Conservation (phyloP, 2,113 vertebrate species). For the Nematolebias whitei region DNA sequence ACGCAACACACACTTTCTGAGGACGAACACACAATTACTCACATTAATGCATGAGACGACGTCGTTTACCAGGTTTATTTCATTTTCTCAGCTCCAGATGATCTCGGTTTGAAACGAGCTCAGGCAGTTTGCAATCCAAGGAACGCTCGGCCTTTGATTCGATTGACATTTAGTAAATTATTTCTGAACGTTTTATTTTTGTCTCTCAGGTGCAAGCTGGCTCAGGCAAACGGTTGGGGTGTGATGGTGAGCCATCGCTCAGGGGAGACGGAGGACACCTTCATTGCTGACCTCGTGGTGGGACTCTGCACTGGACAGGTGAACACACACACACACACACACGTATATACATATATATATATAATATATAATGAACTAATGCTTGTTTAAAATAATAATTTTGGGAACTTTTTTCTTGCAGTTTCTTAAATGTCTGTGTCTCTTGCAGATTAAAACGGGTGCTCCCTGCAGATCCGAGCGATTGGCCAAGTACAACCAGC, state of each 20-base stretch:
- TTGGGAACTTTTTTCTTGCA: no score
- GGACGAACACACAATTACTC: no score
- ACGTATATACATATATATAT: not conserved
- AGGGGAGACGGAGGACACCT: conserved; percentile 83
- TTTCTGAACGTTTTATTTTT: not conserved
- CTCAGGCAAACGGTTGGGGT: conserved; percentile 82
- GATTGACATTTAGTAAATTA: not conserved
- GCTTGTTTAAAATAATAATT: no score
- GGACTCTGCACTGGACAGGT: conserved; percentile 85
- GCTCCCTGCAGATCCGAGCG: conserved; percentile 93
- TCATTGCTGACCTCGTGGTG: conserved; percentile 83
- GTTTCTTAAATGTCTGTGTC: not conserved
- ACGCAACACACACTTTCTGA: no score
- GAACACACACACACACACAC: conserved; percentile 7
- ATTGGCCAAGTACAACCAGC: conserved; percentile 94
- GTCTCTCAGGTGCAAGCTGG: conserved; percentile 77
- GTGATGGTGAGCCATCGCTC: conserved; percentile 84
- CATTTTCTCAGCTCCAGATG: no score
- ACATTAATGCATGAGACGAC: no score
- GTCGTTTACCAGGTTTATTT: no score
- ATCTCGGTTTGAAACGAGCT: no score
- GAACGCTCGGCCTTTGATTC: no score
- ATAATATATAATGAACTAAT: no score
- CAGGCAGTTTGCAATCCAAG: no score
- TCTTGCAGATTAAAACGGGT: conserved; percentile 90